These are phyloP conservation scores for Falco punctatus DNA, from an alignment of 2,113 vertebrate species.

Conservation along the genomic window DNA sequence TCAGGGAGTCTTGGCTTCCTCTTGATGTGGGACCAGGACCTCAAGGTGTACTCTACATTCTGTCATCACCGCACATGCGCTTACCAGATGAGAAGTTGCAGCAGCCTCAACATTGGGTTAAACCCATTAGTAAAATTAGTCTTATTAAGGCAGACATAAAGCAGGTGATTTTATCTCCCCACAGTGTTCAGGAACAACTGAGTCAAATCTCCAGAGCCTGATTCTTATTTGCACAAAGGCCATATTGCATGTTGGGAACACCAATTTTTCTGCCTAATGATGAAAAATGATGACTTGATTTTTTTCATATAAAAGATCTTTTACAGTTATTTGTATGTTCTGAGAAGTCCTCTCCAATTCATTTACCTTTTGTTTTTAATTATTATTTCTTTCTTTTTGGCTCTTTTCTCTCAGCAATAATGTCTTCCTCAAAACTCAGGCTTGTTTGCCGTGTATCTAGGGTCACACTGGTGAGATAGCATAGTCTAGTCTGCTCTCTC, in stretches of 20 bases:
- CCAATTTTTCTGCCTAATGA: background rate
- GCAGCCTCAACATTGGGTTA: background rate
- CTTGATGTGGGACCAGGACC: background rate
- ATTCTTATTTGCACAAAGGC: background rate
- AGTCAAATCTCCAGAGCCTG: background rate
- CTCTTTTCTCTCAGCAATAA: background rate
- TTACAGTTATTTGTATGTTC: background rate
- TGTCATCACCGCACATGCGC: rapidly evolving
- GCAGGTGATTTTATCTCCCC: background rate
- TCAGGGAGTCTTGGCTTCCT: background rate
- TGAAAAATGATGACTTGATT: background rate
- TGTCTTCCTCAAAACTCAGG: background rate
- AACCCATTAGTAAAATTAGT: background rate
- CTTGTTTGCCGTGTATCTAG: too few species aligned
- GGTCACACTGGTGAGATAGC: background rate
- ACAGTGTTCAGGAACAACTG: background rate
- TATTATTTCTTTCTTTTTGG: background rate
- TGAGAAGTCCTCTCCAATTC: background rate
- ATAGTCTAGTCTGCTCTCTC: background rate
- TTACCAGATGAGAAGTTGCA: background rate
- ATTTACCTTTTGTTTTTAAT: background rate
- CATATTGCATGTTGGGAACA: background rate
- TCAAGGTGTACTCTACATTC: background rate
- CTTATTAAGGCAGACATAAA: background rate
- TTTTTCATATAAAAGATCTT: background rate